Conservation (phyloP, 2,113 vertebrate species). For the Mungos mungo region DNA sequence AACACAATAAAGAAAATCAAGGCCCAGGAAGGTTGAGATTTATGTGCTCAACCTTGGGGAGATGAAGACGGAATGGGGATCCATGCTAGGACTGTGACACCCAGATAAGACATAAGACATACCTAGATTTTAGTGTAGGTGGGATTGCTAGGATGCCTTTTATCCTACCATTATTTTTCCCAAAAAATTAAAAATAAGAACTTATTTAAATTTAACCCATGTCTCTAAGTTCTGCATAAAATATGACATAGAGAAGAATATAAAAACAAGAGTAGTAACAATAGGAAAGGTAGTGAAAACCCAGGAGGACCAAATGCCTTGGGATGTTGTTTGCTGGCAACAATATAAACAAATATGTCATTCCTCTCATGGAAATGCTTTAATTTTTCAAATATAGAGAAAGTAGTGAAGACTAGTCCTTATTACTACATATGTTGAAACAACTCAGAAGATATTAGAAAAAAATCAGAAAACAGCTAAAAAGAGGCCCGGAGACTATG, state of each 20-base stretch:
- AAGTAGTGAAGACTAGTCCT: neutral
- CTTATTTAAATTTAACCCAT: neutral
- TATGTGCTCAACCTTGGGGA: neutral
- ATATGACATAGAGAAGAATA: neutral
- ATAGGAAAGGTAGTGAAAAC: neutral
- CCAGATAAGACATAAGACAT: neutral
- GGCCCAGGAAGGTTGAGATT: neutral
- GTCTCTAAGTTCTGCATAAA: neutral
- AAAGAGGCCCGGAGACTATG: neutral
- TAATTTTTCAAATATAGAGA: neutral
- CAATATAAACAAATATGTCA: neutral
- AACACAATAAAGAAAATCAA: neutral
- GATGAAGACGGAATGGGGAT: too few relatives aligned
- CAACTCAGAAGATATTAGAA: neutral
- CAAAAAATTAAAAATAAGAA: neutral
- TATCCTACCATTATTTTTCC: neutral
- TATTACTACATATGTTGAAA: neutral
- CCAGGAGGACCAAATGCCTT: neutral
- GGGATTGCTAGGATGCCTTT: neutral
- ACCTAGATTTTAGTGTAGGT: neutral
- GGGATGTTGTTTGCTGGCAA: neutral
- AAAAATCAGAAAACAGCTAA: neutral
- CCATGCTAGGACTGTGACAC: neutral
- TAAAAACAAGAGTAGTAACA: neutral
- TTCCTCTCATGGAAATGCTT: neutral